A percentile compares a stretch with the other conserved stretches of the same genome.
These are phyloP conservation scores for Thelaira solivaga DNA, from an alignment of 2,888 invertebrate species.

Conservation along the genomic window DNA sequence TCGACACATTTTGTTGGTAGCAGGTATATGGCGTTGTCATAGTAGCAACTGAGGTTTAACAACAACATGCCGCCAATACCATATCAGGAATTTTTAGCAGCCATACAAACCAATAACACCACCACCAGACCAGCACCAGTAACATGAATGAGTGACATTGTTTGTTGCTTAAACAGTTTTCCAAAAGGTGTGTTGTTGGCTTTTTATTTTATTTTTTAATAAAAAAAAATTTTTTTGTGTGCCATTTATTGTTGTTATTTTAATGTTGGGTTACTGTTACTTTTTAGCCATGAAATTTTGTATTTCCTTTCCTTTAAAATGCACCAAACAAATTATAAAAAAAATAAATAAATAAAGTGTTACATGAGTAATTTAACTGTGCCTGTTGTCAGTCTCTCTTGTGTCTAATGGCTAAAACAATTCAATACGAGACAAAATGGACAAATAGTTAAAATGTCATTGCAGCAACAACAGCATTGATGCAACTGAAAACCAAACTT, in stretches of 20 bases:
- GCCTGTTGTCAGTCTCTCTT: not conserved
- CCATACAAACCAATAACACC: no score
- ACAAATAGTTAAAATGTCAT: slow-evolving; percentile 41
- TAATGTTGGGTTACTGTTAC: slow-evolving; percentile 5
- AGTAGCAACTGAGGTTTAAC: not conserved
- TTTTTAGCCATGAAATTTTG: slow-evolving; percentile 21
- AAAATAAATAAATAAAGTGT: not conserved
- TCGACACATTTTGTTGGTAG: slow-evolving; percentile 5
- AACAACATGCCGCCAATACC: slow-evolving; percentile 27
- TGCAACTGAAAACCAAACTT: not conserved
- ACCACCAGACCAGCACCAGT: slow-evolving; percentile 20
- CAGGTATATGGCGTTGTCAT: not conserved
- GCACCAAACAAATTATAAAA: not conserved
- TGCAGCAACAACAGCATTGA: not conserved
- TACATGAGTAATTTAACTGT: slow-evolving; percentile 7
- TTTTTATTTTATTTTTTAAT: not conserved
- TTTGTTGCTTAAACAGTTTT: slow-evolving; percentile 6
- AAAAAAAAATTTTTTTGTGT: slow-evolving; percentile 16
- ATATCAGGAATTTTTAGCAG: slow-evolving; percentile 17
- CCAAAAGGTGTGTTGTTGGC: not conserved
- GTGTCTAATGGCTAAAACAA: slow-evolving; percentile 5
- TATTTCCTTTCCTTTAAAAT: not conserved
- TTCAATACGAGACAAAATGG: slow-evolving; percentile 1
- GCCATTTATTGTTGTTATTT: slow-evolving; percentile 27
- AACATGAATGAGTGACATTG: no score